Percentiles rank a stretch among this genome's conserved stretches.
Evolutionary conservation across 64 coral and sea anemone species (phyloP).

Genomic region (Exaiptasia diaphana): DNA sequence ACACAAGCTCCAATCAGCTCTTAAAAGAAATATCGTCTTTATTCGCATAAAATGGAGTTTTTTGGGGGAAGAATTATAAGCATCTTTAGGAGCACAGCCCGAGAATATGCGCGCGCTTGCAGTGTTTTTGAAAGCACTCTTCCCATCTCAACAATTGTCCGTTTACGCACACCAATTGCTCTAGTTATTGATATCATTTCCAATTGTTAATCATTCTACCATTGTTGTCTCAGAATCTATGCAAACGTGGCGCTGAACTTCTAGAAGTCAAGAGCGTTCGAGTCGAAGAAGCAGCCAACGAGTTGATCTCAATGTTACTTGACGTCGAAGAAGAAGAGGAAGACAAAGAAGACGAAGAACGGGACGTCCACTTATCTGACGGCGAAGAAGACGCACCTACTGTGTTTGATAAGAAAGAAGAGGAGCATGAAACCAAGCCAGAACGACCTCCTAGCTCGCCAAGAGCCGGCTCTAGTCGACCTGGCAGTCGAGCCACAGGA

Average conservation of each 20-base stretch:
- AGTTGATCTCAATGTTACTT: slow-evolving; percentile 90
- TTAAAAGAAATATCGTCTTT: too few species aligned
- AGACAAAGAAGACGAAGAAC: slow-evolving; percentile 40
- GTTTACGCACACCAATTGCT: too few species aligned
- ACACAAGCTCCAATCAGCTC: too few species aligned
- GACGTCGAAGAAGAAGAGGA: slow-evolving; percentile 80
- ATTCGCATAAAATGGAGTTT: too few species aligned
- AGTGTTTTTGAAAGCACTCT: too few species aligned
- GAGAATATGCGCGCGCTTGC: too few species aligned
- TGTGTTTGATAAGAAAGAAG: slow-evolving; percentile 19
- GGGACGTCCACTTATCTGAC: background rate
- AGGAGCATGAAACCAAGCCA: background rate
- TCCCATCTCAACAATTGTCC: too few species aligned
- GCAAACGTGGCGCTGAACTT: slow-evolving; percentile 76
- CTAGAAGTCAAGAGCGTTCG: slow-evolving; percentile 83
- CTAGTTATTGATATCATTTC: too few species aligned
- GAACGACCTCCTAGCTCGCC: slow-evolving; percentile 19
- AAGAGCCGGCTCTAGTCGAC: slow-evolving; percentile 46
- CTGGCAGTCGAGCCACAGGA: slow-evolving; percentile 49
- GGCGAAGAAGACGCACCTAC: slow-evolving; percentile 71
- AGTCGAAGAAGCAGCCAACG: slow-evolving; percentile 95
- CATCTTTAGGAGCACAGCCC: too few species aligned
- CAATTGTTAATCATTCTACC: too few species aligned
- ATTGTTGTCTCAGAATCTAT: slow-evolving; percentile 66
- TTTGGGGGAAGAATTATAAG: too few species aligned